These are phyloP conservation scores for Camponotus pennsylvanicus DNA, from an alignment of 1,140 invertebrate genomes.

Conservation along the genomic window DNA sequence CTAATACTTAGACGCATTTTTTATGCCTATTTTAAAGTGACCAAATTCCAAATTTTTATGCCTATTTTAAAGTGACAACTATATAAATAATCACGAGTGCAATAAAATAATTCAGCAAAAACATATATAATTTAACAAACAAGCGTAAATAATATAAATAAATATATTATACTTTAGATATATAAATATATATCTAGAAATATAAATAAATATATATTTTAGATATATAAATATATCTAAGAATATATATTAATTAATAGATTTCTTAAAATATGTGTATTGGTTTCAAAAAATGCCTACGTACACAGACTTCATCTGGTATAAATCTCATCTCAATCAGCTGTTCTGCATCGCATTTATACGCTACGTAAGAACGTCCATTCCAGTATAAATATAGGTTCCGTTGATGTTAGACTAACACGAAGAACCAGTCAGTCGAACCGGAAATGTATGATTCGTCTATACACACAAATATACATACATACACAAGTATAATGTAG, in stretches of 20 bases:
- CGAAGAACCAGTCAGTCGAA: constrained; percentile 37
- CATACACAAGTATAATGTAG: constrained; percentile 25
- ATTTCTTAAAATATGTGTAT: neutral
- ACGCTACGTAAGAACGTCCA: neutral
- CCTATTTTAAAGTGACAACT: neutral
- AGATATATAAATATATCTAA: neutral
- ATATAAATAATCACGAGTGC: too few relatives aligned
- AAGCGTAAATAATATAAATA: neutral
- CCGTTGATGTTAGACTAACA: constrained; percentile 47
- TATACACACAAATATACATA: constrained; percentile 1
- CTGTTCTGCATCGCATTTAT: constrained; percentile 38
- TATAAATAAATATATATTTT: neutral
- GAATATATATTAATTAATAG: neutral
- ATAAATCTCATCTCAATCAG: constrained; percentile 47
- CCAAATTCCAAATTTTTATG: too few relatives aligned
- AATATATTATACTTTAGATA: too few relatives aligned
- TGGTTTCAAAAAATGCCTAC: neutral
- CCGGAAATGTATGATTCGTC: constrained; percentile 49
- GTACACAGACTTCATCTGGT: neutral
- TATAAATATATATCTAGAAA: neutral
- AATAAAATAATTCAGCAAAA: neutral
- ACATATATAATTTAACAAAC: neutral
- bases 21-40: neutral
- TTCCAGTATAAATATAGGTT: constrained; percentile 51
- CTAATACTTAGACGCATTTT: neutral